Conservation (phyloP, 1,140 invertebrate genomes). For the Drosophila funebris region DNA sequence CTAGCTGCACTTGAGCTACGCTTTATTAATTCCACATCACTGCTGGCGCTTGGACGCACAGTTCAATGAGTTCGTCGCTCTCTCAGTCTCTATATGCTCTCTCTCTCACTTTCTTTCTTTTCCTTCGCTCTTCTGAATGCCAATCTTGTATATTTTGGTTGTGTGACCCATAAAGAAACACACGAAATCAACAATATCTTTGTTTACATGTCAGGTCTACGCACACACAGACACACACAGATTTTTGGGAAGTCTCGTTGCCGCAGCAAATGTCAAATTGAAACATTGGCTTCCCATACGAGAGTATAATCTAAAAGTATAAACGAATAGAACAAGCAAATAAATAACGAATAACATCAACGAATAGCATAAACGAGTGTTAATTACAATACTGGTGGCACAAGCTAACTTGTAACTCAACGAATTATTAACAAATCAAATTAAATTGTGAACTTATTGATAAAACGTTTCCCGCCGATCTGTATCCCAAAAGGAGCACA, state of each 20-base stretch:
- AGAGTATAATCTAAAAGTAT: too few relatives aligned
- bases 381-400: too few relatives aligned
- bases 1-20: conserved; percentile 41
- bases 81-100: neutral
- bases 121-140: neutral
- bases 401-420: too few relatives aligned
- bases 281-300: conserved; percentile 42
- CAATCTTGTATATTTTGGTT: conserved; percentile 15
- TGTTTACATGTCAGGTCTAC: conserved; percentile 48
- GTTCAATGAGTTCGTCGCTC: conserved; percentile 56
- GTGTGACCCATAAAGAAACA: conserved; percentile 45
- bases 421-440: too few relatives aligned
- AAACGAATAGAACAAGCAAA: too few relatives aligned
- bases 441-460: conserved; percentile 3
- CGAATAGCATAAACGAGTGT: too few relatives aligned
- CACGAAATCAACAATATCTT: conserved; percentile 40
- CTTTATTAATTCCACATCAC: conserved; percentile 78
- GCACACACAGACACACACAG: conserved; percentile 18
- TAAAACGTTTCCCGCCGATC: neutral
- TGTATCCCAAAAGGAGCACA: neutral
- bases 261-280: conserved; percentile 47
- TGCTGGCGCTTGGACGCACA: conserved; percentile 53
- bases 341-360: too few relatives aligned
- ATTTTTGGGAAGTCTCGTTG: conserved; percentile 19
- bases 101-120: neutral